Conservation (phyloP, 2,797 vertebrate species). For the Phoeniculus purpureus region DNA sequence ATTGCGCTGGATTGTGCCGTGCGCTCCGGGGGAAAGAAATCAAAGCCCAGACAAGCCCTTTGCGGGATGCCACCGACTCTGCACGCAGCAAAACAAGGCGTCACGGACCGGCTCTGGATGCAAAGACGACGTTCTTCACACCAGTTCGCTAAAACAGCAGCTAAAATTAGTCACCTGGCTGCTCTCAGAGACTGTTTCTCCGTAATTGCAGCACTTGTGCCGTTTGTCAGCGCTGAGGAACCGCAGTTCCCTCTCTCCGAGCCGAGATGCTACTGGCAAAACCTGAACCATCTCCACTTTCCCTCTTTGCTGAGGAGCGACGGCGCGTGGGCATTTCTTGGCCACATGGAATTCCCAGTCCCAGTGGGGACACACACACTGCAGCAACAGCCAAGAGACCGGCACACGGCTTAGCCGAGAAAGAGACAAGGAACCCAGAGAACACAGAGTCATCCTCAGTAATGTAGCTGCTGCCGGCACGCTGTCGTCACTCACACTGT, state of each 20-base stretch:
- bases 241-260: background rate
- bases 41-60: background rate
- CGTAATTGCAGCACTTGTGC: background rate
- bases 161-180: background rate
- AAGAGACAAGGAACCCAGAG: background rate
- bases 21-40: background rate
- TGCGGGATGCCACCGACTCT: background rate
- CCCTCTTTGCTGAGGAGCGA: rapidly evolving
- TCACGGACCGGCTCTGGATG: background rate
- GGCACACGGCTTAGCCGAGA: background rate
- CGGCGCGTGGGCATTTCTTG: rapidly evolving
- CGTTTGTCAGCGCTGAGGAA: background rate
- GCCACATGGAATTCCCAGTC: background rate
- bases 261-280: background rate
- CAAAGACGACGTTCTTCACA: background rate
- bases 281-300: background rate
- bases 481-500: rapidly evolving
- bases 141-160: background rate
- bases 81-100: background rate
- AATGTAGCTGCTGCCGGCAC: background rate
- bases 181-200: background rate
- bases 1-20: background rate
- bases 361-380: rapidly evolving
- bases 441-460: background rate
- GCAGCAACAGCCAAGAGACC: rapidly evolving